Conservation (phyloP, 2,113 vertebrate species). For the Cheirogaleus medius region DNA sequence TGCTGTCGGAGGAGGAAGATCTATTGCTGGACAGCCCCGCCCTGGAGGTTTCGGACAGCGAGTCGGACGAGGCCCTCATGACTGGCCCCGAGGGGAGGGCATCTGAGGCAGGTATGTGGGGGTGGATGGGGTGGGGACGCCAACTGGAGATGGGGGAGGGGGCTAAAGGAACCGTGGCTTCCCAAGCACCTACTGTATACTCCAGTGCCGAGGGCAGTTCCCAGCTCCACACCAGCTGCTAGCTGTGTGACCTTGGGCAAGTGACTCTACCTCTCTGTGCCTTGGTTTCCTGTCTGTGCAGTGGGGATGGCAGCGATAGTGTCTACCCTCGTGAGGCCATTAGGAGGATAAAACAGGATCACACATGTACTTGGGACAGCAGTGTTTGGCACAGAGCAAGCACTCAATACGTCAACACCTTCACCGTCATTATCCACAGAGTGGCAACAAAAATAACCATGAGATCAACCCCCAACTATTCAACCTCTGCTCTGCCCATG, state of each 20-base stretch:
- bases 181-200: background rate
- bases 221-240: background rate
- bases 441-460: background rate
- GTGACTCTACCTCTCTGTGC: background rate
- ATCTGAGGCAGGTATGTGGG: conserved; percentile 76
- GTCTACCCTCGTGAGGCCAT: background rate
- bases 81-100: conserved; percentile 28
- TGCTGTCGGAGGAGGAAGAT: conserved; percentile 78
- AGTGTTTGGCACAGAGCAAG: background rate
- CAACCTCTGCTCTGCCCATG: background rate
- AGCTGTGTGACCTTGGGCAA: background rate
- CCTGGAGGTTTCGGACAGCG: conserved; percentile 85
- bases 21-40: conserved; percentile 64
- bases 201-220: background rate
- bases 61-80: conserved; percentile 73
- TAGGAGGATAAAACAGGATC: background rate
- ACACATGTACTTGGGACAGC: background rate
- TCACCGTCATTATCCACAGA: rapidly evolving
- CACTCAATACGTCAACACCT: rapidly evolving
- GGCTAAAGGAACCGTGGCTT: background rate
- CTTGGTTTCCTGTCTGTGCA: background rate
- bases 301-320: too few species aligned
- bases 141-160: background rate
- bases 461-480: rapidly evolving
- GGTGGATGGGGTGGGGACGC: background rate